A percentile compares a stretch with the other conserved stretches of the same genome.
phyloP scores from a whole-genome alignment of 2,797 vertebrate species.

The Poeciliopsis presidionis region DNA sequence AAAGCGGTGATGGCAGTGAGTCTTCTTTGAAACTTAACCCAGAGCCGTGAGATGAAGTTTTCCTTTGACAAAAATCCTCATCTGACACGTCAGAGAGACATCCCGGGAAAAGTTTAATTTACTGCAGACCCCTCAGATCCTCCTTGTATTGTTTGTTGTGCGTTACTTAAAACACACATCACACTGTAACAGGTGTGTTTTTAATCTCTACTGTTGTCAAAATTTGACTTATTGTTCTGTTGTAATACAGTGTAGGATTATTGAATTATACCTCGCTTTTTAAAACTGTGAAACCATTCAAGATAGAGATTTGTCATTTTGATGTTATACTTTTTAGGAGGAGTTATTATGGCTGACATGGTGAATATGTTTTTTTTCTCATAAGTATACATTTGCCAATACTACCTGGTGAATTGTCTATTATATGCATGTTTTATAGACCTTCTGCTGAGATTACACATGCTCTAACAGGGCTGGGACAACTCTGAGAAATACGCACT shows the following conservation, averaged over 20 bases:
- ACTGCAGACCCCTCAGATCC: not conserved
- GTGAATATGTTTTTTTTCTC: too few relatives aligned
- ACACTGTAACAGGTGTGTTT: conserved; percentile 22
- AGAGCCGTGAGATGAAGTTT: conserved; percentile 37
- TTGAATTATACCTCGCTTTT: conserved; percentile 20
- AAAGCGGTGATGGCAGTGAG: conserved; percentile 69
- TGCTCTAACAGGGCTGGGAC: conserved; percentile 15
- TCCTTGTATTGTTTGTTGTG: not conserved
- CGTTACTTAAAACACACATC: conserved; percentile 16
- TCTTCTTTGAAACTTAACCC: conserved; percentile 51
- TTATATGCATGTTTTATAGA: conserved; percentile 3
- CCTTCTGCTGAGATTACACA: not conserved
- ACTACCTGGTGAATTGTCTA: not conserved
- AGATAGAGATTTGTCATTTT: not conserved
- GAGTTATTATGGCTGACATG: not conserved
- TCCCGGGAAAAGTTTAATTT: not conserved
- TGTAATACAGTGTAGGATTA: conserved; percentile 25
- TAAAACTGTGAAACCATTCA: conserved; percentile 11
- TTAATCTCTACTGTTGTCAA: conserved; percentile 34
- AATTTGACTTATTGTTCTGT: conserved; percentile 49
- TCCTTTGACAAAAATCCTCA: not conserved
- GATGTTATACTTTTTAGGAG: not conserved
- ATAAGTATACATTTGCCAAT: not conserved
- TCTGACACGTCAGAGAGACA: conserved; percentile 6
- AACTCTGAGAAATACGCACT: conserved; percentile 44